Base-by-base conservation (phyloP, 2,888 invertebrate species). In the Pomacea canaliculata region DNA sequence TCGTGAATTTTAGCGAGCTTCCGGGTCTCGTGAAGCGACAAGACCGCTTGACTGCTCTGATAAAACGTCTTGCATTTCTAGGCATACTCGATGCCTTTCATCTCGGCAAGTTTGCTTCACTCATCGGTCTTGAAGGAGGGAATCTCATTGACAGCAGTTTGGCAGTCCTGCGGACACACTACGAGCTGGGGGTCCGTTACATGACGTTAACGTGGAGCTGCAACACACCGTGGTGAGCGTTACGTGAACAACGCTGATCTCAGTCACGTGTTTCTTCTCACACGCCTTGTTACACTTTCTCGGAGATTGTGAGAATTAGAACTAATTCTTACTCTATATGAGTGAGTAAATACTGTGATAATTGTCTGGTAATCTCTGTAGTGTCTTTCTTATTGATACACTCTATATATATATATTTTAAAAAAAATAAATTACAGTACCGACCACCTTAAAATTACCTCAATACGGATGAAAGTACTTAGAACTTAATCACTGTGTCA, bases 61-160 rank as follows among this genome's bases (percentile, higher is more conserved):
- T 56, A 37, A 37, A 37, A 37, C 3, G 51, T 56, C 16, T 56
- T 3, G 10, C 16, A 13, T 56, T 16, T 16, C 51, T 56, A 95
- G 95, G 94, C 85, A 94, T 95, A 81, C 92, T 94, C 85, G 92
- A 93, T 80, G 94, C 94, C 4, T 94, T 94, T 91, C 92, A 93
- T 81, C 93, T 93, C 71, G 96, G 95, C 77, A 94, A 94, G 86
- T 95, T 97, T 83, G 96, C 95, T 66, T 96, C 96, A 82, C 92
- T 97, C 86, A 95, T 97, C 84, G 97, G 96, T 51, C 94, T 97
- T 67, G 97, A 97, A 92, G 95, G 96, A 16, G 96, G 96, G 8
- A 96, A 96, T 91, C 94, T 95, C 78, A 94, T 96, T 81, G 95
- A 94, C 86, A 95, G 95, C 90, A 95, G 95, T 78, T 92, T 96